A percentile compares a stretch with the other conserved stretches of the same genome.
phyloP scores from a whole-genome alignment of 2,113 vertebrate genomes.

The Mastomys natalensis region DNA sequence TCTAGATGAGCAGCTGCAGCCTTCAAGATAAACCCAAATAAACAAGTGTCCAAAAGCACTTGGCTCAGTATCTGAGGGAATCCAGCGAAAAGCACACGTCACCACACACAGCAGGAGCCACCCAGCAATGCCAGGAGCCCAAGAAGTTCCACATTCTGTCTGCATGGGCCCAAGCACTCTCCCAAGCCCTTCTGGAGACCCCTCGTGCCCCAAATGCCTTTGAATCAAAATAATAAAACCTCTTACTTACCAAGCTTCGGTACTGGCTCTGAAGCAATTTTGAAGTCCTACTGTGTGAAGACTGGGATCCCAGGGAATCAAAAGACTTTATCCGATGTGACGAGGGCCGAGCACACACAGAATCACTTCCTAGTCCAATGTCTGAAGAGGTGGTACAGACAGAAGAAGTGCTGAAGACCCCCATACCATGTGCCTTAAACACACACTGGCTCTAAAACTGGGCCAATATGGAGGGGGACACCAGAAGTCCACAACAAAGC shows the following conservation, averaged over 20 bases:
- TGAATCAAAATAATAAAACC: background rate
- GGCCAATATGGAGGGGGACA: background rate
- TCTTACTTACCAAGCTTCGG: slow-evolving; percentile 95
- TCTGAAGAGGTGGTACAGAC: slow-evolving; percentile 85
- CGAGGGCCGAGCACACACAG: slow-evolving; percentile 94
- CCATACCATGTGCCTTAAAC: background rate
- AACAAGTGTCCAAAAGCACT: background rate
- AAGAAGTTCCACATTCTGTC: background rate
- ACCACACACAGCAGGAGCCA: background rate
- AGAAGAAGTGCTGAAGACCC: slow-evolving; percentile 10
- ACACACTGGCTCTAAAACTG: background rate
- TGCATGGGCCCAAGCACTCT: fast-evolving
- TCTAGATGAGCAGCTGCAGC: background rate
- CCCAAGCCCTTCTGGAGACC: background rate
- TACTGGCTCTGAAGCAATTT: slow-evolving; percentile 97
- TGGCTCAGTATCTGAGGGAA: background rate
- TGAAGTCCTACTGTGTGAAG: slow-evolving; percentile 93
- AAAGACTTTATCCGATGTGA: slow-evolving; percentile 97
- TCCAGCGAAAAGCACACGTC: background rate
- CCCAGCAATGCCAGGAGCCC: background rate
- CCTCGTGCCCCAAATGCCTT: background rate
- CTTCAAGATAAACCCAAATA: background rate
- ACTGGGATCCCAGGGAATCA: slow-evolving; percentile 95
- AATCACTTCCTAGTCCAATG: slow-evolving; percentile 97
- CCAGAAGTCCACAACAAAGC: slow-evolving; percentile 15